A percentile compares a stretch with the other conserved stretches of the same genome.
Conservation (phyloP, 2,113 vertebrate species). For the Lagenorhynchus albirostris region DNA sequence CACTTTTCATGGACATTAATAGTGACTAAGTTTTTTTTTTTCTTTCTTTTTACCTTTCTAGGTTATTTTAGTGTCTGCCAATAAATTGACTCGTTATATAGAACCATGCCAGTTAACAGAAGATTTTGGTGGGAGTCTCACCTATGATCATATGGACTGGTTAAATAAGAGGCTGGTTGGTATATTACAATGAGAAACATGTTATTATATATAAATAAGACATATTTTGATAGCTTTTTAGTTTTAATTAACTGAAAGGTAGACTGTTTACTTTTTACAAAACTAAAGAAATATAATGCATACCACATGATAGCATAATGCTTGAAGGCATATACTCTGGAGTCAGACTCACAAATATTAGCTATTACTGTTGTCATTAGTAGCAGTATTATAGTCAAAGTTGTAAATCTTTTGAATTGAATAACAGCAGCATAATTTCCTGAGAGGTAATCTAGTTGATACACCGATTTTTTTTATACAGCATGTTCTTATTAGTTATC, state of each 20-base stretch:
- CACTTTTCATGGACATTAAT: background rate
- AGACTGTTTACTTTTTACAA: background rate
- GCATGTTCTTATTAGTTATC: too few species aligned
- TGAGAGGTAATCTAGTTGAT: background rate
- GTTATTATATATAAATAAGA: background rate
- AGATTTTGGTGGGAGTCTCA: constrained; percentile 96
- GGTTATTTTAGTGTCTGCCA: constrained; percentile 99
- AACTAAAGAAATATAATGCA: background rate
- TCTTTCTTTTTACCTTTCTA: constrained; percentile 71
- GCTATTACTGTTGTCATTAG: background rate
- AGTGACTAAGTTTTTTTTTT: background rate
- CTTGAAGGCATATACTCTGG: background rate
- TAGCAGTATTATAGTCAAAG: background rate
- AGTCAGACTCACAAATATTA: background rate
- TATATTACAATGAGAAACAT: constrained; percentile 66
- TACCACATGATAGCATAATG: background rate
- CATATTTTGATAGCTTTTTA: background rate
- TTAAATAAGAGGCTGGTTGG: constrained; percentile 97
- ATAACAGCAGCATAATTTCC: background rate
- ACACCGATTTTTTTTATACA: background rate
- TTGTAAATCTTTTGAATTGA: background rate
- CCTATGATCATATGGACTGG: constrained; percentile 99
- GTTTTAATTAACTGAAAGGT: background rate
- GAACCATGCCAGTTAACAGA: constrained; percentile 97
- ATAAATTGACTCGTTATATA: constrained; percentile 97